Evolutionary conservation across 64 coral and sea anemone species (phyloP), one percentile per base, ranked within the genome.

Genomic region (Montipora efflorescens): DNA sequence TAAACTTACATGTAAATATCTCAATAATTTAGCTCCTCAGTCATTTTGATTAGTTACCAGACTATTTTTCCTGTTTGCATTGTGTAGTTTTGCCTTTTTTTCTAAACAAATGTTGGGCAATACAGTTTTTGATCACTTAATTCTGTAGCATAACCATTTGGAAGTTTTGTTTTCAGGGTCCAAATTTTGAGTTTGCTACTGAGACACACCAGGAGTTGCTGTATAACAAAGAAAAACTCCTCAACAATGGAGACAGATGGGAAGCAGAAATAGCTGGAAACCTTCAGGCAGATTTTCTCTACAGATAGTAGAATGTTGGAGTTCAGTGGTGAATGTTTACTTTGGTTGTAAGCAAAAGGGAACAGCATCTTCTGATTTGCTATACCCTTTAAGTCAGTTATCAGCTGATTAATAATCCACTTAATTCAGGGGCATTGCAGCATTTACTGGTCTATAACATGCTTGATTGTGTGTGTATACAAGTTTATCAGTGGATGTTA

Each of bases 181-280:
- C 97, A 45, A 99, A 99, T 25, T 99, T 99, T 87, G 97, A 99
- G 83, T 99, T 99, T 91, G 88, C 97, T 14, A 99, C 97, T 62
- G 97, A 99, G 68, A 99, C 97, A 13, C 97, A 99, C 28, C 77
- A 96, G 59, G 97, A 99, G 55, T 77, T 99, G 23, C 47, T 99
- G 11, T 99, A 99, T 80, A 99, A 96, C 93, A 98, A 98, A 75
- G 96, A 93, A 44, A 98, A 98, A 74, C 86, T 92, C 1, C 76
- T 98, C 7, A 98, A 98, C 48, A 98, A 98, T 77, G 90, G 96
- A 14, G 96, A 98, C 79, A 85, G 90, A 77, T 98, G 96, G 96
- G 96, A 98, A 45, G 89, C n/a, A n/a, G n/a, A n/a, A 90, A 98
- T 98, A 78, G 84, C 96, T 47, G 96, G 93, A 1, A 98, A 98